These are phyloP conservation scores for Passerina amoena DNA, from an alignment of 2,113 vertebrate species.

Conservation along the genomic window DNA sequence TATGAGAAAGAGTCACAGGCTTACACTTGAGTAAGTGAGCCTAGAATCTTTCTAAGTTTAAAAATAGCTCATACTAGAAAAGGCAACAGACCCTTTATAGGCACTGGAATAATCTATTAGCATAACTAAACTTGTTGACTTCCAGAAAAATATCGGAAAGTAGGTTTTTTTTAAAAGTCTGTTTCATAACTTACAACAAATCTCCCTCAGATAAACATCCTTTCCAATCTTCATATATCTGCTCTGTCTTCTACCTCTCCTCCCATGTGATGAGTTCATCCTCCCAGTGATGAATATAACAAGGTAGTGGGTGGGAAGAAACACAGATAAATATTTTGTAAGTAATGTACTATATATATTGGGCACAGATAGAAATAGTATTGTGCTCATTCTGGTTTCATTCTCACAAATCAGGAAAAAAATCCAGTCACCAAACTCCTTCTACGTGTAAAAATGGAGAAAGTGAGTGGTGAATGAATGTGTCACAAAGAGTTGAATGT, in stretches of 20 bases:
- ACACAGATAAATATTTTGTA: slow-evolving; percentile 54
- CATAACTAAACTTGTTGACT: slow-evolving; percentile 15
- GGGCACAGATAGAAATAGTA: slow-evolving; percentile 10
- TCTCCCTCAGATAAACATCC: slow-evolving; percentile 16
- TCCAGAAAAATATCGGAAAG: background rate
- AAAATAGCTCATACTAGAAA: background rate
- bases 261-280: background rate
- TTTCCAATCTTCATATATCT: background rate
- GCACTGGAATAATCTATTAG: background rate
- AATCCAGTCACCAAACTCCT: background rate
- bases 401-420: slow-evolving; percentile 21
- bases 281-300: slow-evolving; percentile 1
- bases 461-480: slow-evolving; percentile 35
- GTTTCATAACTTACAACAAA: background rate
- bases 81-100: background rate
- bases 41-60: background rate
- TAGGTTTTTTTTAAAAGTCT: background rate
- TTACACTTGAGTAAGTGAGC: background rate
- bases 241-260: background rate
- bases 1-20: background rate
- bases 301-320: slow-evolving; percentile 36
- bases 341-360: background rate
- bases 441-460: slow-evolving; percentile 10
- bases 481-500: background rate
- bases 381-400: slow-evolving; percentile 7